These are phyloP conservation scores for Ceraclea dissimilis DNA, from an alignment of 2,888 invertebrate species.

Conservation along the genomic window DNA sequence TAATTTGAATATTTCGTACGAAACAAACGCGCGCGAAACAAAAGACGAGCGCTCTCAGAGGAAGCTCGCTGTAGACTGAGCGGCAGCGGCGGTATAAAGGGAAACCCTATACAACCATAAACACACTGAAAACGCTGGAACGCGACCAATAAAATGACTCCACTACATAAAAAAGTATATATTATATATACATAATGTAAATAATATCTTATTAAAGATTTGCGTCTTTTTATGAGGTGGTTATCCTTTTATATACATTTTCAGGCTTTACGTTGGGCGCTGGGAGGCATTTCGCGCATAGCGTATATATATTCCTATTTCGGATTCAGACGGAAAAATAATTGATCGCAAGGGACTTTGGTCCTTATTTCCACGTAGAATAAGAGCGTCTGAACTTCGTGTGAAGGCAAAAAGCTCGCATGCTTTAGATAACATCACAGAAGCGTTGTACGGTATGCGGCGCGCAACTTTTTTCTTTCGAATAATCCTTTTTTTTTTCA, in stretches of 20 bases:
- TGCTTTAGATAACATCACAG: slow-evolving; percentile 1
- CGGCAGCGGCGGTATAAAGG: slow-evolving; percentile 27
- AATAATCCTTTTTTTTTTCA: background rate
- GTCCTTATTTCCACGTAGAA: background rate
- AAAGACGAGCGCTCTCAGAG: slow-evolving; percentile 42
- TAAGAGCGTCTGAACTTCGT: slow-evolving; percentile 9
- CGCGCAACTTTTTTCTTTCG: background rate
- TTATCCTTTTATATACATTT: background rate
- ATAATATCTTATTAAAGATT: no score
- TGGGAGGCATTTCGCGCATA: slow-evolving; percentile 17
- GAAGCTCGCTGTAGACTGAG: slow-evolving; percentile 27
- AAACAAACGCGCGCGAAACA: slow-evolving; percentile 36
- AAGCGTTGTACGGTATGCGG: background rate
- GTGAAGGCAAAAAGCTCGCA: slow-evolving; percentile 13
- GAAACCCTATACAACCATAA: slow-evolving; percentile 22
- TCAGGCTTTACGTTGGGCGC: background rate
- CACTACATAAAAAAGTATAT: background rate
- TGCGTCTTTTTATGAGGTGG: background rate
- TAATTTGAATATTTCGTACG: background rate
- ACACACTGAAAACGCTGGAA: slow-evolving; percentile 14
- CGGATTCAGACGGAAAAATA: slow-evolving; percentile 5
- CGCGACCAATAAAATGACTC: slow-evolving; percentile 9
- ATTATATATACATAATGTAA: background rate
- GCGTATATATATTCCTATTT: slow-evolving; percentile 1
- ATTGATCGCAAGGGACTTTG: slow-evolving; percentile 5